These are phyloP conservation scores for Tamandua tetradactyla DNA, from an alignment of 2,797 vertebrate genomes.

Conservation along the genomic window DNA sequence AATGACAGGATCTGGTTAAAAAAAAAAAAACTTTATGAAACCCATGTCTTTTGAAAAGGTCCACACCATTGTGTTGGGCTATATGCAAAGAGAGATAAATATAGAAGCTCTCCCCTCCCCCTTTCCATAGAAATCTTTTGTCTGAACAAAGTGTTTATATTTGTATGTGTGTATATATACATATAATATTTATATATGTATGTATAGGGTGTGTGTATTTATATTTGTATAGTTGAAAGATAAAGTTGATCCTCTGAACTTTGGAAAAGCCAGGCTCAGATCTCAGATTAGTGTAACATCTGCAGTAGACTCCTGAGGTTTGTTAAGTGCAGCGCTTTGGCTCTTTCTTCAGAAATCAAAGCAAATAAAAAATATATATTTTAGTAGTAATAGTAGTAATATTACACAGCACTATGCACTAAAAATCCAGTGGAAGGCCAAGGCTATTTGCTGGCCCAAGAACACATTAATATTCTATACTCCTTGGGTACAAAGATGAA, in stretches of 20 bases:
- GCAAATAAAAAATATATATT: background rate
- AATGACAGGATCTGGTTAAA: background rate
- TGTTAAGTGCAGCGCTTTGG: background rate
- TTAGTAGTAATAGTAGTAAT: no score
- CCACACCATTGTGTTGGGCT: background rate
- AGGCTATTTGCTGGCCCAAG: background rate
- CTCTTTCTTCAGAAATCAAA: background rate
- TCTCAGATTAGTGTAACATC: accelerated
- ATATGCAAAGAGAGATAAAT: background rate
- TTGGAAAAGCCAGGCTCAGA: background rate
- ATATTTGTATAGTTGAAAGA: no score
- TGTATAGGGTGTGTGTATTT: no score
- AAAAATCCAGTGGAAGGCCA: background rate
- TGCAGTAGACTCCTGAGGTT: accelerated
- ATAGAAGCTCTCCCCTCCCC: no score
- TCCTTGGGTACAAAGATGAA: background rate
- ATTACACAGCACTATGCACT: background rate
- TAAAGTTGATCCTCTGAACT: no score
- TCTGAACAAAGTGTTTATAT: no score
- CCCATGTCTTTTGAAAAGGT: background rate
- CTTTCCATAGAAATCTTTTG: background rate
- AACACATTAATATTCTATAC: background rate
- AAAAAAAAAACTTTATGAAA: background rate
- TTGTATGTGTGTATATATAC: no score
- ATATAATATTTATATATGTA: no score